Base-by-base conservation (phyloP, 2,113 vertebrate genomes). In the Prunella himalayana region DNA sequence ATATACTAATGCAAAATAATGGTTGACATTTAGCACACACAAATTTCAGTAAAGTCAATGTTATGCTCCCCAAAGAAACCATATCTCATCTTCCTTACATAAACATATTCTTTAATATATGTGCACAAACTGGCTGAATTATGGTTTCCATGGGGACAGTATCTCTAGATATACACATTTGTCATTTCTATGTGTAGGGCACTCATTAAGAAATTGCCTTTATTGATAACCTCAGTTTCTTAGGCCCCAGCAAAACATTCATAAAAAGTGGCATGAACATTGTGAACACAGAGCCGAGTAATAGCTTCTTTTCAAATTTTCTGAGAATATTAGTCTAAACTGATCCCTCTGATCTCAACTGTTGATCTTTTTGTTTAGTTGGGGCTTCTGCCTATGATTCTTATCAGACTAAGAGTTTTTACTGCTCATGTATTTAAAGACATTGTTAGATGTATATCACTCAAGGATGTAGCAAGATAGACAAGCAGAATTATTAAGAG, bases 61-160 rank as follows among this genome's bases (percentile, higher is more conserved):
- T 85, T 94, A 83, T 79, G 28, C 60, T 90, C 96, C 95, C 86
- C 95, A 91, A 70, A 87, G 88, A 95, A 96, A 93, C 72, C 18
- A n/a, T 96, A 95, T 92, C 80, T 97, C 70, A 93, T 94, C 23
- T 90, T 42, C 37, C 44, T 90, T 90, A 72, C 59, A 91, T 88
- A 92, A 95, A 86, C 65, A 68, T 60, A 57, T 73, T 84, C 42
- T 71, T 82, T 86, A 96, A 86, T 88, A 70, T 64, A 92, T 37
- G 37, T 81, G 63, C 73, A 70, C 9, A 11, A 86, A 86, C 30
- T 77, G 35, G 37, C 57, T 84, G 76, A 94, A 57, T 96, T 96
- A 92, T 90, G 19, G 93, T 97, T 96, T 95, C 96, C 57, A 91
- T 93, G 88, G 95, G 81, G 89, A 95, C 88, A 54, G 11, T 95